Evolutionary conservation across 2,797 vertebrate genomes (phyloP), one percentile per base, ranked within the genome.

Genomic region (Diplodus puntazzo): DNA sequence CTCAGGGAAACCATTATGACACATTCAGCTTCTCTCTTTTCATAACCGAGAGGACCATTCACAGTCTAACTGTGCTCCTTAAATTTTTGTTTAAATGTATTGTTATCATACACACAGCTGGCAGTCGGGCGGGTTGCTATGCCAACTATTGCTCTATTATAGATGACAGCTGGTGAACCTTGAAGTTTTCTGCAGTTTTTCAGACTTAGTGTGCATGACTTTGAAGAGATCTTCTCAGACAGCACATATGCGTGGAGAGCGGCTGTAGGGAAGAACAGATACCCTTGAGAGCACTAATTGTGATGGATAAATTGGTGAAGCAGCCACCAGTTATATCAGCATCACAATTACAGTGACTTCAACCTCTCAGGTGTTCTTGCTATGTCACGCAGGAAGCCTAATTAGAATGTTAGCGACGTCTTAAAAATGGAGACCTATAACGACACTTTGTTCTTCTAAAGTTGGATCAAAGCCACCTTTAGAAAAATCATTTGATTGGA

Each of bases 241-340:
- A 45, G 57, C 70, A 62, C 58, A 63, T 58, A 39, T 67, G 58
- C 69, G 64, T 0, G 1, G 39, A 69, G 62, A 70, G 52, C 54
- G n/a, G 59, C 46, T 61, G 57, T 30, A 62, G 57, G 20, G 79
- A 66, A 63, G 12, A 21, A 50, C 30, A 20, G 45, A 55, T 66
- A 66, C 69, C 74, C 68, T 69, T 80, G 77, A 77, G 73, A 75
- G 64, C 73, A 61, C 76, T 72, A 71, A 69, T 73, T 84, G 57
- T 82, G 76, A 86, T 77, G 65, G 58, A 80, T 84, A 53, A 76
- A 83, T 80, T 80, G 14, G 27, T 60, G 68, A 80, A 60, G 54
- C 61, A 69, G 74, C 74, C 57, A 52, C 54, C 58, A 55, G 58
- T 87, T 75, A 66, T 50, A 74, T 80, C 69, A 23, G 61, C 55